These are phyloP conservation scores for Pseudochaenichthys georgianus DNA, from an alignment of 2,797 vertebrate species.

Conservation along the genomic window DNA sequence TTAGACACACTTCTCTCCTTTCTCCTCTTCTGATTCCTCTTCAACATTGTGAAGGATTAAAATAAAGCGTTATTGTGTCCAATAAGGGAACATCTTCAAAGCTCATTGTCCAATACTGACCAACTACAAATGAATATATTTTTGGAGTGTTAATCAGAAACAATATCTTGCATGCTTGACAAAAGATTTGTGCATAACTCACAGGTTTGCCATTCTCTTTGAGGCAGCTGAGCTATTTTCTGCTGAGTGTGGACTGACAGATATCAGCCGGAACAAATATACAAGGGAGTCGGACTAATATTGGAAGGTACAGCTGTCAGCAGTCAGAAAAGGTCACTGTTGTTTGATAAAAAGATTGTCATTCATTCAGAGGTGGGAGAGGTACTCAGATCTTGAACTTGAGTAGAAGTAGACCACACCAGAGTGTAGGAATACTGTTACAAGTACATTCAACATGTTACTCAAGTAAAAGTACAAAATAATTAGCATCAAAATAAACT, in stretches of 20 bases:
- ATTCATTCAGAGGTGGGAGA: too few species aligned
- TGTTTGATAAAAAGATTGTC: background rate
- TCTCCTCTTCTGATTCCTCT: slow-evolving; percentile 4
- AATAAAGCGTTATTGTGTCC: background rate
- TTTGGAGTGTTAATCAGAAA: slow-evolving; percentile 40
- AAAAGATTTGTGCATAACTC: slow-evolving; percentile 58
- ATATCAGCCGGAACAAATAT: slow-evolving; percentile 36
- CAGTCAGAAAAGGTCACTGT: background rate
- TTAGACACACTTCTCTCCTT: background rate
- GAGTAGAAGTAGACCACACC: too few species aligned
- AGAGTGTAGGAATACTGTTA: too few species aligned
- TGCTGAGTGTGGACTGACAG: slow-evolving; percentile 42
- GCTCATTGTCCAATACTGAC: slow-evolving; percentile 21
- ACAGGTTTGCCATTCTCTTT: slow-evolving; percentile 46
- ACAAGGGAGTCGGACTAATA: slow-evolving; percentile 1
- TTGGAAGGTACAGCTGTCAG: background rate
- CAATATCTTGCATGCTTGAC: slow-evolving; percentile 28
- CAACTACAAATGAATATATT: slow-evolving; percentile 16
- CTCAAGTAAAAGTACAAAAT: too few species aligned
- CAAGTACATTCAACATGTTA: too few species aligned
- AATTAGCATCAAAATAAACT: too few species aligned
- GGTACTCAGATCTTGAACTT: too few species aligned
- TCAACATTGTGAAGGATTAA: slow-evolving; percentile 8
- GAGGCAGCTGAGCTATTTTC: slow-evolving; percentile 31
- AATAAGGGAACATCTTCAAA: slow-evolving; percentile 14